phyloP scores from a whole-genome alignment of 1,140 invertebrate species.

The Aphelinus atriplicis region DNA sequence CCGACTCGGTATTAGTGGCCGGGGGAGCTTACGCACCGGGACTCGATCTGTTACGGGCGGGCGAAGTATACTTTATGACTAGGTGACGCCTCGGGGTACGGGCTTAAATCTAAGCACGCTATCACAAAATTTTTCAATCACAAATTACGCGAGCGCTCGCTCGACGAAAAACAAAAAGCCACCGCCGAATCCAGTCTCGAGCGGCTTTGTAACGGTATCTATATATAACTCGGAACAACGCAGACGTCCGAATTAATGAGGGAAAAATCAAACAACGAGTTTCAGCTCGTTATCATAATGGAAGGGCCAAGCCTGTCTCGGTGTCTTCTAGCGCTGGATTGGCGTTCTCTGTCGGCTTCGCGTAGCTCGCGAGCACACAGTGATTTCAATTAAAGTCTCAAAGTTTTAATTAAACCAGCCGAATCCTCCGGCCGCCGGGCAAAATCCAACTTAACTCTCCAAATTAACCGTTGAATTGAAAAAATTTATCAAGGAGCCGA shows the following conservation, averaged over 20 bases:
- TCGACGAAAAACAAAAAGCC: no score
- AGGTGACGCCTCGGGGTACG: no score
- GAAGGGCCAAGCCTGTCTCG: not conserved
- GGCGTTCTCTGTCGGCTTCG: not conserved
- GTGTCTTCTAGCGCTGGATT: not conserved
- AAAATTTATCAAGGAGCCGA: not conserved
- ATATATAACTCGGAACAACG: no score
- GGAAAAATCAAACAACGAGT: constrained; percentile 5
- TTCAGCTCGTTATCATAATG: constrained; percentile 31
- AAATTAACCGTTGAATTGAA: constrained; percentile 33
- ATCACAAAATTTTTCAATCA: no score
- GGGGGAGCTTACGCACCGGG: no score
- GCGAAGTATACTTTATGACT: no score
- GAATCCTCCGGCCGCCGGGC: not conserved
- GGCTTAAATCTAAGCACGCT: no score
- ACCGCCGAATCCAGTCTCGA: no score
- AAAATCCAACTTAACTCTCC: constrained; percentile 26
- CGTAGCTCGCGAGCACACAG: not conserved
- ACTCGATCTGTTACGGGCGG: no score
- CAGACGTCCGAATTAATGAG: constrained; percentile 12
- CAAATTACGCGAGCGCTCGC: no score
- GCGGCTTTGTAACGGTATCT: no score
- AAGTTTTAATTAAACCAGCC: constrained; percentile 39
- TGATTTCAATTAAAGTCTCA: constrained; percentile 39
- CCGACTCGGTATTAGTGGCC: no score